Evolutionary conservation across 2,797 vertebrate species (phyloP), one percentile per base, ranked within the genome.

Genomic region (Lagorchestes hirsutus): DNA sequence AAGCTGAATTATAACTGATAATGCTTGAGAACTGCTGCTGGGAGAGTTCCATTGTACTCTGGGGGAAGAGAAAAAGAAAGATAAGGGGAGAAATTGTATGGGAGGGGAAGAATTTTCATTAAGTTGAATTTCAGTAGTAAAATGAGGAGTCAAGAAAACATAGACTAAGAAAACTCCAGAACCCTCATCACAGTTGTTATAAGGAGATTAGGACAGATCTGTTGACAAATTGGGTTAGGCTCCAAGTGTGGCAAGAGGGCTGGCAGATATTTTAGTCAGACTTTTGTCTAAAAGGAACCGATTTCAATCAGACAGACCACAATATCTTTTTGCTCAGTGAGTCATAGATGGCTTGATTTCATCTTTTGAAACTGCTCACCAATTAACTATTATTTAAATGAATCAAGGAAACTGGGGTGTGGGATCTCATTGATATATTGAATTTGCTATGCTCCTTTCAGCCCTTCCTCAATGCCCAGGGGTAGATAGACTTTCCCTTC

Each of bases 301-400:
- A 40, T 74, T 94, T 91, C 92, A 95, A 62, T 94, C 96, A 58
- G 22, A 56, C 90, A 93, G 67, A 97, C 95, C 94, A 95, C 55
- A 82, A 93, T 90, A 22, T 50, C 82, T 92, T 97, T 96, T 95
- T 91, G 93, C 92, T 92, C 50, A 91, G 62, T 95, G 95, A 97
- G 95, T 91, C 96, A 97, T 94, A 93, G 90, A 94, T 96, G 96
- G 96, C 96, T 95, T 96, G 93, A 95, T 95, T 97, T 96, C 95
- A 96, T 97, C 96, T 96, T 96, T 87, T 93, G 96, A 98, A 97
- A 96, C 56, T 96, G 96, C 95, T 96, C 97, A 97, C 97, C 96
- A 97, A 97, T 97, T 97, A 98, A 58, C 93, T 93, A 95, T 93
- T 94, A 96, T 97, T 97, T 96, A 97, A 97, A 57, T 93, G 96